Base-by-base conservation (phyloP, 1,140 invertebrate species). In the Homalodisca vitripennis region DNA sequence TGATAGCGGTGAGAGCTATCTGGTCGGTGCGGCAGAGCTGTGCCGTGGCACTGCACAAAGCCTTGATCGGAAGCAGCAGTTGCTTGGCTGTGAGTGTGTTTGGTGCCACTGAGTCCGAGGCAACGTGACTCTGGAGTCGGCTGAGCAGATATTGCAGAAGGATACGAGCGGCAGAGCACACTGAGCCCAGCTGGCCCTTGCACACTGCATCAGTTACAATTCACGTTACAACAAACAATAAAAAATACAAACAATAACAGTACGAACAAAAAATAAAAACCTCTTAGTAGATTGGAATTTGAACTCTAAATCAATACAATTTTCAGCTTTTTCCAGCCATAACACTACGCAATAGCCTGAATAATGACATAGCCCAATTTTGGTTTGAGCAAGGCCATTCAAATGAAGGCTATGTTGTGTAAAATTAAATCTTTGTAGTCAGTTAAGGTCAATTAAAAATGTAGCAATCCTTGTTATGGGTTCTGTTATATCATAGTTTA, bases 21-120 rank as follows among this genome's bases (percentile, higher is more conserved):
- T 90, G 84, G 77, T 88, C 86, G 2, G 81, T 75, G 48, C 82
- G 80, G 20, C 82, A 81, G 3, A 88, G 80, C 27, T 84, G 77
- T 34, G 84, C 83, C 60, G 83, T 82, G 14, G 86, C 86, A 26
- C 81, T 82, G 72, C 87, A 88, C 70, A 89, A 75, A 17, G 85
- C 84, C 69, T 81, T 80, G 69, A 88, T 84, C 3, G 86, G 84
- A 63, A 86, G 78, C 53, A 89, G 72, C 64, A 87, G 74, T 66
- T 85, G 84, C 70, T 84, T 84, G 51, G 81, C 81, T 10, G 79
- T 80, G n/a, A 84, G 73, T 3, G 66, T 72, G 48, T 65, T 48
- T 53, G 41, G 69, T 29, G 41, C 46, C n/a, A 68, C 72, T 46
- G 68, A 64, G 65, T 64, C 48, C 26, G 47, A 22, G 22, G 31